Evolutionary conservation across 2,113 vertebrate genomes (phyloP), one percentile per base, ranked within the genome.

Genomic region (Tragelaphus strepsiceros): DNA sequence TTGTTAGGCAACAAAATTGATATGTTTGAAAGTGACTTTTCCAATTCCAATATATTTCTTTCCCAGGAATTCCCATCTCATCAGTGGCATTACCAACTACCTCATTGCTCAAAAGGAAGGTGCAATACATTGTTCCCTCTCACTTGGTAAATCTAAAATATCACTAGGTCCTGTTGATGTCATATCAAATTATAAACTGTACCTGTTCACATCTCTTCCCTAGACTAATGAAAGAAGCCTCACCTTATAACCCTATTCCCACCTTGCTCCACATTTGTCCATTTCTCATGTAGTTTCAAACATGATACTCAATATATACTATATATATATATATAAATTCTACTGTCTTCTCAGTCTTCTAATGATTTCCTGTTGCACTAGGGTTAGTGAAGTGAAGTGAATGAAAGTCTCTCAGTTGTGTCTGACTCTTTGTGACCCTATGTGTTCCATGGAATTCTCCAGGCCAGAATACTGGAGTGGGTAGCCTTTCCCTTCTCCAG

Each of bases 341-440:
- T 61, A 58, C n/a, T 9, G 74, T 74, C 17, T 91, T 39, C 32
- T 93, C 30, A 67, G 87, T 5, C 8, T 82, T 92, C 78, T 51
- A 71, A 30, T 17, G 62, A 58, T 24, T 88, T 93, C 11, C 21
- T 71, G 30, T 80, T 95, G 15, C 5, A 51, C 6, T 71, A 67
- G 28, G 14, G 77, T 90, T 39, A 71, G 10, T 39, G n/a, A 39
- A 39, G 67, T 71, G 67, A 71, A 12, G n/a, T 71, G n/a, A 39
- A 71, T 39, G n/a, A 71, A 71, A 22, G 19, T 39, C n/a, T 1
- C 2, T 71, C 10, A 71, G n/a, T 22, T 0, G 19, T 39, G n/a
- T 71, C 1, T 0, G 19, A 71, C n/a, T 71, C n/a, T 71, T 22
- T 39, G n/a, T 0, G 0, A 39, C n/a, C 10, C n/a, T 21, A 39